Evolutionary conservation across 1,140 invertebrate species (phyloP).

Genomic region (Hydropsyche tenuis): DNA sequence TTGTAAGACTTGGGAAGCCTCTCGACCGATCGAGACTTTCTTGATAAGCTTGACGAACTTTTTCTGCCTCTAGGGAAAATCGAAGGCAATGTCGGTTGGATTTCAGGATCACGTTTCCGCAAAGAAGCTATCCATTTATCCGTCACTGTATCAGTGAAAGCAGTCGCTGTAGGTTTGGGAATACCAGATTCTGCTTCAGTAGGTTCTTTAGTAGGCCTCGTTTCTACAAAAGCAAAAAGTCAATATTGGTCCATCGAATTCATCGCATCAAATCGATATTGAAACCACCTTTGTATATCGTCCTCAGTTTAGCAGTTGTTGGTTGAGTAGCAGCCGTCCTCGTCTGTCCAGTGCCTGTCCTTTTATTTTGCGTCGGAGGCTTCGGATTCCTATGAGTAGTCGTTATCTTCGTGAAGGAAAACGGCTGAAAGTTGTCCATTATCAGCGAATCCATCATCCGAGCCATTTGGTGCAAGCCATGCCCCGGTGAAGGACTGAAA

Average conservation of each 20-base stretch:
- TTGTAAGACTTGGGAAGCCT: slow-evolving; percentile 56
- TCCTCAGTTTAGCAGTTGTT: slow-evolving; percentile 32
- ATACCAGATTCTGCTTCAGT: slow-evolving; percentile 34
- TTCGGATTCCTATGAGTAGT: slow-evolving; percentile 54
- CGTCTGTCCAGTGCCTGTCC: slow-evolving; percentile 54
- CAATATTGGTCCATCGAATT: too few species aligned
- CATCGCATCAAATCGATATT: neutral
- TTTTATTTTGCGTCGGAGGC: slow-evolving; percentile 54
- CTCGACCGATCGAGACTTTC: slow-evolving; percentile 65
- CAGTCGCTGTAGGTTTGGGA: slow-evolving; percentile 51
- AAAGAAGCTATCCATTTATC: slow-evolving; percentile 69
- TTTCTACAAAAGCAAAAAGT: slow-evolving; percentile 34
- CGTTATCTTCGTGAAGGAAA: slow-evolving; percentile 68
- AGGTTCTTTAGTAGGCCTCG: slow-evolving; percentile 28
- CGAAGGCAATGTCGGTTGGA: slow-evolving; percentile 70
- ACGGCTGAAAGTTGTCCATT: slow-evolving; percentile 68
- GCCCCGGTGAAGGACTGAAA: slow-evolving; percentile 59
- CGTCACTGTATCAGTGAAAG: slow-evolving; percentile 58
- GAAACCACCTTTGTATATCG: slow-evolving; percentile 34
- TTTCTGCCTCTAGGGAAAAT: slow-evolving; percentile 60
- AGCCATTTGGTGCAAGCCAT: slow-evolving; percentile 70
- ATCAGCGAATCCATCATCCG: slow-evolving; percentile 76
- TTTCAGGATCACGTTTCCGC: slow-evolving; percentile 68
- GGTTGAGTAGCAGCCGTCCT: slow-evolving; percentile 52
- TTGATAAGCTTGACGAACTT: slow-evolving; percentile 55